Evolutionary conservation across 1,140 invertebrate species (phyloP).

Genomic region (Drosophila subobscura): DNA sequence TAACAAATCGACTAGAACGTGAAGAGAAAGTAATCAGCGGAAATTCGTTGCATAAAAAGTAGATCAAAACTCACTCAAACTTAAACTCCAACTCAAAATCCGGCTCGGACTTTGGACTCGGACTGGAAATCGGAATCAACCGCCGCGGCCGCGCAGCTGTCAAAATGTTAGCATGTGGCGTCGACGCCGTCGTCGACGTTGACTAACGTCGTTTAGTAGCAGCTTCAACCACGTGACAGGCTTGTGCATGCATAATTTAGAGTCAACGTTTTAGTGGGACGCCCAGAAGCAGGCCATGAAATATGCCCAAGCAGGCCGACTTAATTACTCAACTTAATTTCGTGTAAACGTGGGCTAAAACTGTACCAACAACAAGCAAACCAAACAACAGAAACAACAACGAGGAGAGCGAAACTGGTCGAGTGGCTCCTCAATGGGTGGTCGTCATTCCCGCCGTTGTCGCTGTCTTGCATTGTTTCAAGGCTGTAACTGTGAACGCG

Average conservation of each 20-base stretch:
- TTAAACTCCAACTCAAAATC: slow-evolving; percentile 7
- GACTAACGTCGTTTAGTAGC: slow-evolving; percentile 21
- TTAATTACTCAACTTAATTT: slow-evolving; percentile 37
- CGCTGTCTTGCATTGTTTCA: slow-evolving; percentile 46
- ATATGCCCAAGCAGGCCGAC: slow-evolving; percentile 3
- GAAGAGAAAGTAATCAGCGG: not conserved
- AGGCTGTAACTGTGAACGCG: slow-evolving; percentile 45
- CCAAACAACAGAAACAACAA: slow-evolving; percentile 6
- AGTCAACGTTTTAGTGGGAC: not conserved
- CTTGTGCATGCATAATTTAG: slow-evolving; percentile 51
- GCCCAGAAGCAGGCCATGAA: slow-evolving; percentile 19
- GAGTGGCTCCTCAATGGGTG: slow-evolving; percentile 33
- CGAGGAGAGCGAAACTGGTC: slow-evolving; percentile 18
- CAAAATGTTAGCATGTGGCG: slow-evolving; percentile 61
- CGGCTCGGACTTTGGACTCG: not conserved
- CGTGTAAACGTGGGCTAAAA: slow-evolving; percentile 33
- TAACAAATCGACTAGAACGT: slow-evolving; percentile 7
- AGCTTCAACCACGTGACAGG: slow-evolving; percentile 16
- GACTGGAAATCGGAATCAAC: slow-evolving; percentile 40
- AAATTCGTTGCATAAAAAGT: not conserved
- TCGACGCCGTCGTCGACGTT: slow-evolving; percentile 60
- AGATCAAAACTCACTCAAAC: slow-evolving; percentile 14
- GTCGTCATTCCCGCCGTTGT: slow-evolving; percentile 14
- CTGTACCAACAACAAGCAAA: not conserved
- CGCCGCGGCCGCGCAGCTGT: slow-evolving; percentile 59